A percentile compares a stretch with the other conserved stretches of the same genome.
phyloP scores from a whole-genome alignment of 2,888 invertebrate species.

The Sinotaia quadrata region DNA sequence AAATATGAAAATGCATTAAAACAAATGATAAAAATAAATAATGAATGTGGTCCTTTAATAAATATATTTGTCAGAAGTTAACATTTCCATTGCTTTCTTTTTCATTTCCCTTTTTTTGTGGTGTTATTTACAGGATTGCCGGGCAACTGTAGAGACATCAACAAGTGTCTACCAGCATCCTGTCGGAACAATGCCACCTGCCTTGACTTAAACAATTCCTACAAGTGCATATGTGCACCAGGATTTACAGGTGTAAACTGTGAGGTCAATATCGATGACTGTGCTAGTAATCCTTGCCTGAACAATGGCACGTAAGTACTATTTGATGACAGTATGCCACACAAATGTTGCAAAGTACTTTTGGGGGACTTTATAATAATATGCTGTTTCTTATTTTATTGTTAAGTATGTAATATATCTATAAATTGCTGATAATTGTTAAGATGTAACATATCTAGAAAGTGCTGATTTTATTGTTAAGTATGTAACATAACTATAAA shows the following conservation, averaged over 20 bases:
- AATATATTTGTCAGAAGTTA: background rate
- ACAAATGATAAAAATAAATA: background rate
- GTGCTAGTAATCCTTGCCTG: constrained; percentile 23
- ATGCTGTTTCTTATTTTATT: too few relatives aligned
- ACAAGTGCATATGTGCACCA: constrained; percentile 79
- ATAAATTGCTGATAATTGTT: too few relatives aligned
- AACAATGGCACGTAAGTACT: constrained; percentile 32
- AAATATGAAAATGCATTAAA: background rate
- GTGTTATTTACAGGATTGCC: background rate
- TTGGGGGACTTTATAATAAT: too few relatives aligned
- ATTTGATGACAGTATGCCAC: too few relatives aligned
- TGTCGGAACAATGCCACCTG: constrained; percentile 95
- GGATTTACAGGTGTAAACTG: constrained; percentile 20
- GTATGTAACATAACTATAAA: too few relatives aligned
- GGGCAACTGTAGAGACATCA: constrained; percentile 78
- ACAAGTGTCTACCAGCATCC: constrained; percentile 95
- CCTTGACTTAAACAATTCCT: constrained; percentile 89
- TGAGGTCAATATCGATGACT: constrained; percentile 58
- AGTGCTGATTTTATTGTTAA: too few relatives aligned
- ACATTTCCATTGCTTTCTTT: background rate
- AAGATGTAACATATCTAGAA: too few relatives aligned
- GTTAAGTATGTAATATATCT: too few relatives aligned
- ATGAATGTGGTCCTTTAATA: background rate
- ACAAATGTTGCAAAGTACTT: too few relatives aligned
- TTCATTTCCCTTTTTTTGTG: too few relatives aligned